phyloP scores from a whole-genome alignment of 2,888 invertebrate species.

The Pecten maximus region DNA sequence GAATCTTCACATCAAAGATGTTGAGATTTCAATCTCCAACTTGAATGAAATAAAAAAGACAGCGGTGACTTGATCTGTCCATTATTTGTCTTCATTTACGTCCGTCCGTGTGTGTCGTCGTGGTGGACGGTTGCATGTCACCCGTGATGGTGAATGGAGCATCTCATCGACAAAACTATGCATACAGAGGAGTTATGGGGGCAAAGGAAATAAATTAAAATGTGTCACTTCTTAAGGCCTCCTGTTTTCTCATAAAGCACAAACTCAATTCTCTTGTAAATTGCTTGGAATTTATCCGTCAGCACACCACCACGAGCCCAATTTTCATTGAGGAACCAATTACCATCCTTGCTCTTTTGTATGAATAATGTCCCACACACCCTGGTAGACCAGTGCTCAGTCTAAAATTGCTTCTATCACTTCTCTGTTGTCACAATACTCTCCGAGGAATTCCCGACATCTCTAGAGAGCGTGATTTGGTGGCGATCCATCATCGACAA shows the following conservation, averaged over 20 bases:
- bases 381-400: not conserved
- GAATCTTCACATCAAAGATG: conserved; percentile 52
- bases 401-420: conserved; percentile 33
- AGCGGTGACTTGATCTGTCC: not conserved
- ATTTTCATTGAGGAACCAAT: conserved; percentile 38
- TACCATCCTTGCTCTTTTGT: conserved; percentile 14
- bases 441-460: conserved; percentile 23
- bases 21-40: conserved; percentile 34
- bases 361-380: conserved; percentile 29
- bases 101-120: not conserved
- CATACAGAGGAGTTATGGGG: conserved; percentile 26
- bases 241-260: conserved; percentile 64
- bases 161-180: conserved; percentile 11
- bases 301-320: not conserved
- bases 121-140: conserved; percentile 26
- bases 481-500: conserved; percentile 33
- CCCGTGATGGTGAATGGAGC: not conserved
- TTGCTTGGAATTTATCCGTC: conserved; percentile 57
- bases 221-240: conserved; percentile 61
- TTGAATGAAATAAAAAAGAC: not conserved
- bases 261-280: conserved; percentile 63
- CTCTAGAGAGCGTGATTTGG: conserved; percentile 25
- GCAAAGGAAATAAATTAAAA: conserved; percentile 62
- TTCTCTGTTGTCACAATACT: not conserved
- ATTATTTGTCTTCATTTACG: conserved; percentile 25